These are phyloP conservation scores for Chaetorhynchus papuensis DNA, from an alignment of 2,113 vertebrate species.

Conservation along the genomic window DNA sequence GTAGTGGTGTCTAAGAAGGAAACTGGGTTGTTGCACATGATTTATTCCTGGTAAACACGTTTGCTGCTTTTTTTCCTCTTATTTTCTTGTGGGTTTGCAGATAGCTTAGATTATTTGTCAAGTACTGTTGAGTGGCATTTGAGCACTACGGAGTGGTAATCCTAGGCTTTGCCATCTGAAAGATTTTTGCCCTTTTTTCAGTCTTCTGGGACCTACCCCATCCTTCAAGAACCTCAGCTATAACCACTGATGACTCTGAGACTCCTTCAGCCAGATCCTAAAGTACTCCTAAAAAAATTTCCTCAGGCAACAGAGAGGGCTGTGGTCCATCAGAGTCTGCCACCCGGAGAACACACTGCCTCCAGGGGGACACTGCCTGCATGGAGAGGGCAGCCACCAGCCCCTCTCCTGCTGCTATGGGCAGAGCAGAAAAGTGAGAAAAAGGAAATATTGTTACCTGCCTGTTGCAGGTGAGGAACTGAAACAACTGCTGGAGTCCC, in stretches of 20 bases:
- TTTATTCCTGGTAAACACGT: background rate
- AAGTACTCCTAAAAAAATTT: background rate
- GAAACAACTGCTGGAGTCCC: background rate
- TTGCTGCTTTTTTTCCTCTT: background rate
- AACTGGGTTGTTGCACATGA: background rate
- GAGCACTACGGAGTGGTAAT: background rate
- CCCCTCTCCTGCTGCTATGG: background rate
- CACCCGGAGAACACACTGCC: accelerated
- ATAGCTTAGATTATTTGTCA: background rate
- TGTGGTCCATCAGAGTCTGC: background rate
- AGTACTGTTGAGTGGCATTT: background rate
- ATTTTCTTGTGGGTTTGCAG: background rate
- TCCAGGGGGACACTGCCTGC: background rate
- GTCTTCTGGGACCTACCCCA: background rate
- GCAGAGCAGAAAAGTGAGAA: background rate
- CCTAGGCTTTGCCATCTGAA: background rate
- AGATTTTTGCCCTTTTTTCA: background rate
- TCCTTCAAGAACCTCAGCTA: background rate
- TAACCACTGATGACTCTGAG: background rate
- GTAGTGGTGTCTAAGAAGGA: background rate
- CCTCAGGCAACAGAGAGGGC: background rate
- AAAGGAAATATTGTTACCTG: background rate
- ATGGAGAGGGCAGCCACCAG: accelerated
- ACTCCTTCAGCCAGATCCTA: background rate
- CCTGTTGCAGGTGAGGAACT: background rate